Conservation (phyloP, 2,113 vertebrate species). For the Scatophagus argus region DNA sequence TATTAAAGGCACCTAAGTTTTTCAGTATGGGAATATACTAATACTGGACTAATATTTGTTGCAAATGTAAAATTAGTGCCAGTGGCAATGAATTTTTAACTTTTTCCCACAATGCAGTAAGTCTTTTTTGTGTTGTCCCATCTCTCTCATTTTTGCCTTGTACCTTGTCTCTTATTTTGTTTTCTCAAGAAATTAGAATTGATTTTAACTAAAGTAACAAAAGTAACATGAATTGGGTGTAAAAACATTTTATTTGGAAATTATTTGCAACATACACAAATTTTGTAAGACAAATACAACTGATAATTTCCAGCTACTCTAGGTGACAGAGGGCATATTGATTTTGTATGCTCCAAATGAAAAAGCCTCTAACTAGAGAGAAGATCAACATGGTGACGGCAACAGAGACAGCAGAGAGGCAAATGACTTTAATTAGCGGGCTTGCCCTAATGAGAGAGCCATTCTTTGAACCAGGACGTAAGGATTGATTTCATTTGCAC, state of each 20-base stretch:
- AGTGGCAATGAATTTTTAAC: neutral
- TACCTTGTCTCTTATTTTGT: neutral
- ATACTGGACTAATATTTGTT: neutral
- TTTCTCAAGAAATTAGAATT: neutral
- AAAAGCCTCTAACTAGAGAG: conserved; percentile 41
- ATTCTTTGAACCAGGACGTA: conserved; percentile 62
- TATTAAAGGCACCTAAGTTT: neutral
- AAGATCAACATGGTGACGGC: conserved; percentile 58
- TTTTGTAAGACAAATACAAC: too few relatives aligned
- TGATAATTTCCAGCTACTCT: conserved; percentile 13
- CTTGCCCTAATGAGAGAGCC: conserved; percentile 66
- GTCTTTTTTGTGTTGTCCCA: neutral
- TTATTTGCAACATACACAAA: conserved; percentile 45
- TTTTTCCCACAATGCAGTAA: neutral
- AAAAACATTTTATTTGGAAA: neutral
- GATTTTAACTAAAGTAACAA: neutral
- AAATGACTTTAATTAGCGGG: conserved; percentile 75
- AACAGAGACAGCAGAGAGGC: conserved; percentile 58
- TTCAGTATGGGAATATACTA: neutral
- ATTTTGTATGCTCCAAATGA: conserved; percentile 43
- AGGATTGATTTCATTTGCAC: conserved; percentile 70
- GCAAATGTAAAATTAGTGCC: neutral
- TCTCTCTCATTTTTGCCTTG: neutral
- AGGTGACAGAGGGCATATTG: conserved; percentile 58
- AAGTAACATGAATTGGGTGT: neutral